A percentile compares a stretch with the other conserved stretches of the same genome.
Evolutionary conservation across 2,797 vertebrate genomes (phyloP).

Genomic region (Tamandua tetradactyla): DNA sequence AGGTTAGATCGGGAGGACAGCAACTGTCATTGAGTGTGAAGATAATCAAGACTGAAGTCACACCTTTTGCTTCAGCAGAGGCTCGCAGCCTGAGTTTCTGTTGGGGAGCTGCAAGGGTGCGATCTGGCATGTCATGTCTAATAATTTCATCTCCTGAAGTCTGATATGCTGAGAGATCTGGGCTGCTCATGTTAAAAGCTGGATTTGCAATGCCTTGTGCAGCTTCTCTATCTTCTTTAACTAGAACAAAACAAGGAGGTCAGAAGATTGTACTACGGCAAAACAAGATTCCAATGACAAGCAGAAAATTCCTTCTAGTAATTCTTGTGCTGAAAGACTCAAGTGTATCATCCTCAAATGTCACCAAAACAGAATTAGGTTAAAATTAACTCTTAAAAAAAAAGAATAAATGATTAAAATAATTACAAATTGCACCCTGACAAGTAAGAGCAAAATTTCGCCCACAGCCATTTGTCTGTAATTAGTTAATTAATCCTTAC

Average conservation of each 20-base stretch:
- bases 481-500: conserved; percentile 99
- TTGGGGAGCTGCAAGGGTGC: conserved; percentile 93
- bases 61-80: conserved; percentile 93
- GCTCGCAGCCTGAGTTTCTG: conserved; percentile 91
- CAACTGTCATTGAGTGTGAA: conserved; percentile 88
- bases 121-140: conserved; percentile 91
- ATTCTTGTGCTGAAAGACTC: conserved; percentile 90
- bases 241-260: conserved; percentile 89
- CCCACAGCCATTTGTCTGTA: conserved; percentile 99
- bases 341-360: conserved; percentile 94
- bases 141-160: conserved; percentile 90
- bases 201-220: conserved; percentile 91
- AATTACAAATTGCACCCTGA: conserved; percentile 99
- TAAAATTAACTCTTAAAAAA: conserved; percentile 98
- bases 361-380: conserved; percentile 99
- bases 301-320: conserved; percentile 89
- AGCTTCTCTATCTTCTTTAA: conserved; percentile 84
- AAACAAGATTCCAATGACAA: conserved; percentile 87
- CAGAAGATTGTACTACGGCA: conserved; percentile 84
- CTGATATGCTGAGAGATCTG: conserved; percentile 88
- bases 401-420: conserved; percentile 99
- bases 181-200: conserved; percentile 90
- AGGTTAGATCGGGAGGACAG: conserved; percentile 89
- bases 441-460: conserved; percentile 99
- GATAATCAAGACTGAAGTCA: conserved; percentile 93